Evolutionary conservation across 2,888 invertebrate genomes (phyloP).

Genomic region (Caenorhabditis auriculariae): DNA sequence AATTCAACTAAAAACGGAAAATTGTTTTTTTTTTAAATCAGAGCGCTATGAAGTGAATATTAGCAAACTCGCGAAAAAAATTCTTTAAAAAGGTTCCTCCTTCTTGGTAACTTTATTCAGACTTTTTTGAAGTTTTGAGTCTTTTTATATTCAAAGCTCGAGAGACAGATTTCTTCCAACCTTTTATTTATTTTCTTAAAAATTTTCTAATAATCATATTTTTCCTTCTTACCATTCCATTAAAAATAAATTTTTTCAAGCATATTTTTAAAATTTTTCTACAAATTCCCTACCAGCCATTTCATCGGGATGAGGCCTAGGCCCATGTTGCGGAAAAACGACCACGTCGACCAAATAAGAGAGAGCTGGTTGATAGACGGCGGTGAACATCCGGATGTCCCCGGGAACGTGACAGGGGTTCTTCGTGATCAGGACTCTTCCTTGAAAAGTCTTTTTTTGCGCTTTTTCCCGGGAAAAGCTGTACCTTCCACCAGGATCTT

Average conservation of each 20-base stretch:
- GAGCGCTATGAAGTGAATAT: too few relatives aligned
- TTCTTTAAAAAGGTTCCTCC: too few relatives aligned
- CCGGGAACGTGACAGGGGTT: conserved; percentile 66
- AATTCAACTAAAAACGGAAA: too few relatives aligned
- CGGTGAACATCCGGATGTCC: conserved; percentile 63
- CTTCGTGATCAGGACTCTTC: conserved; percentile 63
- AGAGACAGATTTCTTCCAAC: too few relatives aligned
- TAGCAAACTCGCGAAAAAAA: too few relatives aligned
- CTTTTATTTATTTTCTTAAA: too few relatives aligned
- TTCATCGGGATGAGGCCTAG: conserved; percentile 65
- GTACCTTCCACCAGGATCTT: conserved; percentile 23
- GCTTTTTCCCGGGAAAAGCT: neutral
- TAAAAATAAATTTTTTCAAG: neutral
- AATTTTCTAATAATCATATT: too few relatives aligned
- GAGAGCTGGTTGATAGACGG: conserved; percentile 49
- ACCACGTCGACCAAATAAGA: conserved; percentile 63
- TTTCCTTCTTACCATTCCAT: neutral
- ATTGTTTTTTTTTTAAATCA: too few relatives aligned
- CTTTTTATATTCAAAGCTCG: too few relatives aligned
- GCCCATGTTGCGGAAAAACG: conserved; percentile 65
- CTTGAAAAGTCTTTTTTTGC: conserved; percentile 8
- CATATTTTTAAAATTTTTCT: neutral
- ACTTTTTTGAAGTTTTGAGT: too few relatives aligned
- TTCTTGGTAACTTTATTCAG: too few relatives aligned
- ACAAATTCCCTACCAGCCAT: conserved; percentile 63